Conservation (phyloP, 2,888 invertebrate species). For the Steromphala cineraria region DNA sequence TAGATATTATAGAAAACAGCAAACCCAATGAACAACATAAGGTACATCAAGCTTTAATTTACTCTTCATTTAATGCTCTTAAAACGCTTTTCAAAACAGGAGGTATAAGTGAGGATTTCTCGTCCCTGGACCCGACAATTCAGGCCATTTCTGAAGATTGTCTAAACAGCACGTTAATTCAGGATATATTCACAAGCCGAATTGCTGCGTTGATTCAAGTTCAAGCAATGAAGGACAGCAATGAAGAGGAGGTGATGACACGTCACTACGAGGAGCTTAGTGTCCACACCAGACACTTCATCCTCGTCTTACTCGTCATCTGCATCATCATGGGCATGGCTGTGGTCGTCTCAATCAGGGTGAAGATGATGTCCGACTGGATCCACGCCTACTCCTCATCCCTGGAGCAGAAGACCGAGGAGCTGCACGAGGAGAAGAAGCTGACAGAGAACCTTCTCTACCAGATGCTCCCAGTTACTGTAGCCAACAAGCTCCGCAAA, state of each 20-base stretch:
- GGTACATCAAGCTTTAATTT: too few relatives aligned
- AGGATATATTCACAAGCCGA: neutral
- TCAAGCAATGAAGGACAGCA: neutral
- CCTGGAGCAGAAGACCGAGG: constrained; percentile 52
- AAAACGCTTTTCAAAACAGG: neutral
- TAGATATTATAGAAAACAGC: neutral
- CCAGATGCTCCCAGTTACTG: constrained; percentile 64
- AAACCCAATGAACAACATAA: neutral
- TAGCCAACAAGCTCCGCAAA: constrained; percentile 48
- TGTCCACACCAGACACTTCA: neutral
- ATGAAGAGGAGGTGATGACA: neutral
- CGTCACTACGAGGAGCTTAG: neutral
- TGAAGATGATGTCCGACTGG: constrained; percentile 44
- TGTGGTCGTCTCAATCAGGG: constrained; percentile 26
- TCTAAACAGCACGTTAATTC: too few relatives aligned
- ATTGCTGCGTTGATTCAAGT: neutral
- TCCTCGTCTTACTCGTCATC: neutral
- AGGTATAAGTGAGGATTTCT: neutral
- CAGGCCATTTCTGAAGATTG: neutral
- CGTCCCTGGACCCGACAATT: neutral
- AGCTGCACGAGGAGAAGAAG: constrained; percentile 62
- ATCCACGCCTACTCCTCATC: constrained; percentile 42
- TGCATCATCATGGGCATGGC: constrained; percentile 21
- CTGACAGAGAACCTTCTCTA: constrained; percentile 65
- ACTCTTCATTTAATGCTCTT: too few relatives aligned